A percentile compares a stretch with the other conserved stretches of the same genome.
Conservation (phyloP, 1,140 invertebrate species). For the Drosophila eugracilis region DNA sequence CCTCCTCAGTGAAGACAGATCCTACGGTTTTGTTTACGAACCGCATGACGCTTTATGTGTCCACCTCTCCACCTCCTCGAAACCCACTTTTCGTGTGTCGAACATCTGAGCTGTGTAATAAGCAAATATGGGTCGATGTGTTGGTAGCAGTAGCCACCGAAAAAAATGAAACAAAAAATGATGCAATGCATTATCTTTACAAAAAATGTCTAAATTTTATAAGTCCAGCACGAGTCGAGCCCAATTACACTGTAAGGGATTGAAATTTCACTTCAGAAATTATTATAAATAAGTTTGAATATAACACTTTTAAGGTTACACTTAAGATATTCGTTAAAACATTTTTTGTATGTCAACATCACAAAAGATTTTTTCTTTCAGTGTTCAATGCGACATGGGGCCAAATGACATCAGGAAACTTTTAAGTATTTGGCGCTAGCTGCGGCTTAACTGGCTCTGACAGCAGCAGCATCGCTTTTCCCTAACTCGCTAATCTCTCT, state of each 20-base stretch:
- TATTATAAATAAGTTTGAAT: no score
- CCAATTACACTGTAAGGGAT: no score
- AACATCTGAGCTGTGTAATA: conserved; percentile 61
- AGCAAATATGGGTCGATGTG: conserved; percentile 57
- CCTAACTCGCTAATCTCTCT: conserved; percentile 39
- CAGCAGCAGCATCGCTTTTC: conserved; percentile 39
- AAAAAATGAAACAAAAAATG: no score
- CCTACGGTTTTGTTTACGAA: conserved; percentile 64
- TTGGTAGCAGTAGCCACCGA: background rate
- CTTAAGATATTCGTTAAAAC: no score
- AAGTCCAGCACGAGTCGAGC: no score
- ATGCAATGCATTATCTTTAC: no score
- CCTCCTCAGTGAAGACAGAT: conserved; percentile 11
- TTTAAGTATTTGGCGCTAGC: conserved; percentile 53
- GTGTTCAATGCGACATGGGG: background rate
- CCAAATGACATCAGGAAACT: conserved; percentile 58
- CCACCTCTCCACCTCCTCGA: conserved; percentile 17
- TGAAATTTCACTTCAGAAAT: no score
- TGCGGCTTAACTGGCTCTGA: conserved; percentile 31
- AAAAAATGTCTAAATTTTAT: no score
- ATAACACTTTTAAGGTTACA: no score
- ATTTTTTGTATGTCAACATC: no score
- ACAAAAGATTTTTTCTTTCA: background rate
- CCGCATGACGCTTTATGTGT: conserved; percentile 62
- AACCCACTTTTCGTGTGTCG: conserved; percentile 16